phyloP scores from a whole-genome alignment of 2,113 vertebrate genomes.

The Ardeotis arabs region DNA sequence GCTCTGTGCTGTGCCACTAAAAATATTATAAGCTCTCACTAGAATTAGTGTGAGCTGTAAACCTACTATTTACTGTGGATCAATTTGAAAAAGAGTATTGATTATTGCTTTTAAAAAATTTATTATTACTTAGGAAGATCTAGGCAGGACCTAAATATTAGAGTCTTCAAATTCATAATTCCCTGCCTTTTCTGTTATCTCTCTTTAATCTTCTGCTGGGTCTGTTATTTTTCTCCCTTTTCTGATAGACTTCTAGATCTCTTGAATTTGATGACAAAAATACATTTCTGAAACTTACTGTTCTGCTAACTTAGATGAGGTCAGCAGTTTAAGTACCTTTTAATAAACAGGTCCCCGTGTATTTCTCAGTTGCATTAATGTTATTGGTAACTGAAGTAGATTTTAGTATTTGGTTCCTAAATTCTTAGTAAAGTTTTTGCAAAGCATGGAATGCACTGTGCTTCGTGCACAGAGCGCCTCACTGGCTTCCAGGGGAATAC shows the following conservation, averaged over 20 bases:
- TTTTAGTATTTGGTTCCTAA: background rate
- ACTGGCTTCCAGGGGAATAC: background rate
- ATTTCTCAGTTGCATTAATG: background rate
- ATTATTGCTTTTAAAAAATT: background rate
- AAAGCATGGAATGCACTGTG: background rate
- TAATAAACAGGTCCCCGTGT: background rate
- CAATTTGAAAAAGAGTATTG: background rate
- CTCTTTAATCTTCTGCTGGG: background rate
- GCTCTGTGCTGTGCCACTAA: background rate
- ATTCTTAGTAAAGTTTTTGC: background rate
- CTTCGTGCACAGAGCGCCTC: background rate
- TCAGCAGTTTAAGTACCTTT: background rate
- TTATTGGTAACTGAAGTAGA: background rate
- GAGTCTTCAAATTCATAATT: background rate
- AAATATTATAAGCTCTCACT: background rate
- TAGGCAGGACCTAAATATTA: background rate
- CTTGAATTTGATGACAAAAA: background rate
- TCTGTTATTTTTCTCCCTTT: background rate
- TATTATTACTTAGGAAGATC: background rate
- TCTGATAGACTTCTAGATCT: background rate
- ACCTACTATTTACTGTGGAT: background rate
- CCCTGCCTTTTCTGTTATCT: background rate
- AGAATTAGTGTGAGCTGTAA: background rate
- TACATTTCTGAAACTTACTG: background rate
- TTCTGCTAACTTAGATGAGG: background rate